Conservation (phyloP, 2,888 invertebrate species). For the Ernsta delagoae region DNA sequence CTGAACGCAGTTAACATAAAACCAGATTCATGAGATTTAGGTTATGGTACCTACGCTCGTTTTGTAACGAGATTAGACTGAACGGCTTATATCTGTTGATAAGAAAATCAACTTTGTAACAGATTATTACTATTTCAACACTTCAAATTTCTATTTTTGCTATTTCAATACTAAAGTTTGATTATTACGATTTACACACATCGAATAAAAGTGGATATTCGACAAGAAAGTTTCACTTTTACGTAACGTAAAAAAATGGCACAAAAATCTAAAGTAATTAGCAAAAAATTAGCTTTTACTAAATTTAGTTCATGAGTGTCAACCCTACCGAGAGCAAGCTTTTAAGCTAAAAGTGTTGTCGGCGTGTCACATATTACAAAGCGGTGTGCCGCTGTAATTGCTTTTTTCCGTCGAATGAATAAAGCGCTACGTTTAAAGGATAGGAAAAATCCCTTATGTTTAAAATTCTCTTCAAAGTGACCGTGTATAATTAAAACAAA, state of each 20-base stretch:
- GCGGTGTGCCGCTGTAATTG: background rate
- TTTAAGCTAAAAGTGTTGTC: conserved; percentile 16
- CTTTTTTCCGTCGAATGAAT: background rate
- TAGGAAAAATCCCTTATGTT: background rate
- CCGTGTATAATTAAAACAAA: background rate
- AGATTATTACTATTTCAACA: no score
- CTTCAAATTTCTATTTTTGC: no score
- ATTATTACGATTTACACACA: no score
- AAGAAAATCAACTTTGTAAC: conserved; percentile 16
- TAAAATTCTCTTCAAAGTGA: background rate
- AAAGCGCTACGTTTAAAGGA: background rate
- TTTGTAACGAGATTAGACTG: conserved; percentile 27
- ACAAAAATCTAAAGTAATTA: background rate
- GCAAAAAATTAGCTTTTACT: background rate
- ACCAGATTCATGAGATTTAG: conserved; percentile 26
- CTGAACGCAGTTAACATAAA: conserved; percentile 29
- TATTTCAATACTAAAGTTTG: no score
- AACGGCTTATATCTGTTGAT: conserved; percentile 14
- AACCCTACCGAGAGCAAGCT: background rate
- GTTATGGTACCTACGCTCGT: conserved; percentile 24
- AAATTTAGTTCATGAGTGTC: background rate
- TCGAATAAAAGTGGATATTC: no score
- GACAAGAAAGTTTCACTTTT: background rate
- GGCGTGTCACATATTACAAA: conserved; percentile 1
- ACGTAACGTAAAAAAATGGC: background rate